Evolutionary conservation across 2,888 invertebrate genomes (phyloP), one percentile per base, ranked within the genome.

Genomic region (Ectemnius cavifrons): DNA sequence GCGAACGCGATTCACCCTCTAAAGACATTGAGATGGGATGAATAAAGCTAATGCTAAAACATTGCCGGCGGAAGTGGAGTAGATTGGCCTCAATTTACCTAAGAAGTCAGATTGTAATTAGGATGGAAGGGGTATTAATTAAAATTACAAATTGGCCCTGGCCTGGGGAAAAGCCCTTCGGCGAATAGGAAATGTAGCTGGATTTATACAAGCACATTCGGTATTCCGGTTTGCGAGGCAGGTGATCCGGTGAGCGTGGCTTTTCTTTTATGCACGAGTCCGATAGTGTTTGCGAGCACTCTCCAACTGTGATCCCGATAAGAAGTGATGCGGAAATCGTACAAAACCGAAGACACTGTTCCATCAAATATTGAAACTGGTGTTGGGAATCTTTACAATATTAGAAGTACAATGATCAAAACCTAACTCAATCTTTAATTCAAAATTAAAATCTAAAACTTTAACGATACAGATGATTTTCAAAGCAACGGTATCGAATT

Each of bases 181-280:
- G n/a, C 8, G 52, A 14, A 56, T 18, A 49, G 67, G 60, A 49
- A 75, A 69, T 64, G 52, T 66, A 64, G 65, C 37, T n/a, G 49
- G 67, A 60, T 66, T 71, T 66, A 57, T 47, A 59, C 61, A 67
- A 46, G 61, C 67, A 65, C 58, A 63, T 61, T 63, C 71, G 65
- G 65, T 80, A 65, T 67, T 67, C 61, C 46, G 69, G 71, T 67
- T 78, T 68, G 68, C 64, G 59, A 27, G 71, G 23, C 69, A 70
- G 78, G 78, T 74, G 61, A 81, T 74, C 63, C 70, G 71, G 74
- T 71, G 68, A 79, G 67, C 68, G 68, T 49, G 57, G 59, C 56
- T 65, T 70, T 68, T 68, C 67, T 23, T 59, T 66, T 66, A 56
- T 69, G 68, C 69, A 56, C 69, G 56, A 61, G 61, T 63, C 71